These are phyloP conservation scores for Oncorhynchus nerka DNA, from an alignment of 2,113 vertebrate genomes.

Conservation along the genomic window DNA sequence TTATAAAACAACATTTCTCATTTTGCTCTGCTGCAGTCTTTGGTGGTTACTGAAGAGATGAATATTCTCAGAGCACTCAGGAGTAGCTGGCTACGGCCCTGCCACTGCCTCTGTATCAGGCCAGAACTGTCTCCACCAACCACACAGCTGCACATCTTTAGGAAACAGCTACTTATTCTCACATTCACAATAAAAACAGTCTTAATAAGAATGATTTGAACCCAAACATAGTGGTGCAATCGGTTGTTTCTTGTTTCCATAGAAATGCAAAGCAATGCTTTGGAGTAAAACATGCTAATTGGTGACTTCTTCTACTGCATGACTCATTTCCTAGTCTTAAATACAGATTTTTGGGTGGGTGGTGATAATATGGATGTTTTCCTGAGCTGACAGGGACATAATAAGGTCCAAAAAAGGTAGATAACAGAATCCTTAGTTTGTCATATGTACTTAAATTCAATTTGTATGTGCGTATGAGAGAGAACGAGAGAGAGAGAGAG, in stretches of 20 bases:
- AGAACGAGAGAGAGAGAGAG: too few relatives aligned
- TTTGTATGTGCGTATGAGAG: too few relatives aligned
- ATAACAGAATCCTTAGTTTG: too few relatives aligned
- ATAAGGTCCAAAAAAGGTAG: too few relatives aligned
- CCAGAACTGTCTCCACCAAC: not conserved
- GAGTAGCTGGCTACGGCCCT: not conserved
- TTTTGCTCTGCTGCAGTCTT: slow-evolving; percentile 62
- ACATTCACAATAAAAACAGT: not conserved
- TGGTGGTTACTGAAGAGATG: slow-evolving; percentile 57
- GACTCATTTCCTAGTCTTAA: too few relatives aligned
- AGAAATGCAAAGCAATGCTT: not conserved
- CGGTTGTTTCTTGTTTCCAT: not conserved
- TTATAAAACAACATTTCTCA: slow-evolving; percentile 68
- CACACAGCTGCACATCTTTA: not conserved
- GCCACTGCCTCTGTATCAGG: not conserved
- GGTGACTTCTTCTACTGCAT: not conserved
- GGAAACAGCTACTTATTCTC: not conserved
- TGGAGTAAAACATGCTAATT: not conserved
- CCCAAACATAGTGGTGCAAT: not conserved
- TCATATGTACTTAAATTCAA: too few relatives aligned
- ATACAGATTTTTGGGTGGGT: too few relatives aligned
- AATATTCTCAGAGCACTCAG: slow-evolving; percentile 18
- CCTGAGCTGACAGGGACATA: too few relatives aligned
- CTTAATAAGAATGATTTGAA: not conserved
- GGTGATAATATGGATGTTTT: too few relatives aligned